Percentiles rank a stretch among this genome's conserved stretches.
These are phyloP conservation scores for Trachemys scripta DNA, from an alignment of 2,113 vertebrate genomes.

Conservation along the genomic window DNA sequence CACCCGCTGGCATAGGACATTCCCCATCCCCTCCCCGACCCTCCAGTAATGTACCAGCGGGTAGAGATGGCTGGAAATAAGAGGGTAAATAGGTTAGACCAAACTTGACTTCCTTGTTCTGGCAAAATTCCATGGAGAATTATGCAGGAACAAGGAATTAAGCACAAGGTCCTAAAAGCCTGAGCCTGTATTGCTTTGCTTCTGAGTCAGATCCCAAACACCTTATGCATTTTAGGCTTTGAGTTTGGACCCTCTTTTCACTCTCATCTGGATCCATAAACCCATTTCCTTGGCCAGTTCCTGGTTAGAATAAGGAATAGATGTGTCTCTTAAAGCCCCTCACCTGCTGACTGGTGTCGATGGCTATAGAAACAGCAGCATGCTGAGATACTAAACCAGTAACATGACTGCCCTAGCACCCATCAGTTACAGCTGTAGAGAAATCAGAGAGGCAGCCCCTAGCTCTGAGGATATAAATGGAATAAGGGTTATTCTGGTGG, in stretches of 20 bases:
- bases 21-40: neutral
- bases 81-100: neutral
- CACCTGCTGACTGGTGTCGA: accelerated
- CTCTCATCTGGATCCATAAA: neutral
- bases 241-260: too few species aligned
- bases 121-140: neutral
- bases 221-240: neutral
- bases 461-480: neutral
- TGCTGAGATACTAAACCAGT: neutral
- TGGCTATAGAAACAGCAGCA: neutral
- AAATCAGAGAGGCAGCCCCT: neutral
- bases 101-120: neutral
- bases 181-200: neutral
- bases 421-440: neutral
- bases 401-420: neutral
- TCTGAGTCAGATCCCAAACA: neutral
- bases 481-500: accelerated
- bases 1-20: neutral
- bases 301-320: neutral
- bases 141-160: neutral
- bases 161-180: neutral
- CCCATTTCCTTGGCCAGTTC: neutral
- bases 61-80: neutral
- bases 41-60: neutral
- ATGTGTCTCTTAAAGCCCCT: neutral